Evolutionary conservation across 1,140 invertebrate genomes (phyloP).

Genomic region (Drosophila bocki): DNA sequence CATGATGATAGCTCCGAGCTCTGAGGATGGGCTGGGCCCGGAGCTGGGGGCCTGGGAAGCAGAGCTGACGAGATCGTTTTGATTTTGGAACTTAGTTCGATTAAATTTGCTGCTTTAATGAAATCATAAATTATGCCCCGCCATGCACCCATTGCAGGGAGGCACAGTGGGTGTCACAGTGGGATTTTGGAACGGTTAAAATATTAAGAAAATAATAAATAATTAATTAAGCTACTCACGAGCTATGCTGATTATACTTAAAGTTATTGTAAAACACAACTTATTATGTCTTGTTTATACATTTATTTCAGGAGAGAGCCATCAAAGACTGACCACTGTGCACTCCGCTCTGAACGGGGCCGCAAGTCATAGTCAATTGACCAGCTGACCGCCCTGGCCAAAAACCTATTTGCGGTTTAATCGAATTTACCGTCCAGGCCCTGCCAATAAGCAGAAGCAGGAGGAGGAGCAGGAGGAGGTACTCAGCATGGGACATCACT

Average conservation of each 20-base stretch:
- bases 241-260: no score
- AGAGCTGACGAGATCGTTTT: slow-evolving; percentile 54
- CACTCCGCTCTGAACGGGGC: slow-evolving; percentile 1
- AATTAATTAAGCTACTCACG: no score
- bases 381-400: slow-evolving; percentile 69
- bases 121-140: slow-evolving; percentile 79
- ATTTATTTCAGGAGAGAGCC: neutral
- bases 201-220: neutral
- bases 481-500: slow-evolving; percentile 63
- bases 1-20: slow-evolving; percentile 34
- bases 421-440: slow-evolving; percentile 78
- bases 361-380: slow-evolving; percentile 63
- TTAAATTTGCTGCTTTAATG: slow-evolving; percentile 81
- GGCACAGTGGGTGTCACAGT: neutral
- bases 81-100: slow-evolving; percentile 62
- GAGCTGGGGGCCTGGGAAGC: slow-evolving; percentile 27
- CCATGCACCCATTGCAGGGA: slow-evolving; percentile 36
- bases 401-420: slow-evolving; percentile 81
- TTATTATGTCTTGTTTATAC: no score
- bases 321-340: slow-evolving; percentile 42
- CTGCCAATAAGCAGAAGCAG: slow-evolving; percentile 48
- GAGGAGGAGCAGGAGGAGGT: slow-evolving; percentile 1
- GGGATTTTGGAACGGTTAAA: neutral
- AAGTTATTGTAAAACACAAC: no score
- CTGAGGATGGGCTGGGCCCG: slow-evolving; percentile 43